A percentile compares a stretch with the other conserved stretches of the same genome.
These are phyloP conservation scores for Triops cancriformis DNA, from an alignment of 1,140 invertebrate genomes.

Conservation along the genomic window DNA sequence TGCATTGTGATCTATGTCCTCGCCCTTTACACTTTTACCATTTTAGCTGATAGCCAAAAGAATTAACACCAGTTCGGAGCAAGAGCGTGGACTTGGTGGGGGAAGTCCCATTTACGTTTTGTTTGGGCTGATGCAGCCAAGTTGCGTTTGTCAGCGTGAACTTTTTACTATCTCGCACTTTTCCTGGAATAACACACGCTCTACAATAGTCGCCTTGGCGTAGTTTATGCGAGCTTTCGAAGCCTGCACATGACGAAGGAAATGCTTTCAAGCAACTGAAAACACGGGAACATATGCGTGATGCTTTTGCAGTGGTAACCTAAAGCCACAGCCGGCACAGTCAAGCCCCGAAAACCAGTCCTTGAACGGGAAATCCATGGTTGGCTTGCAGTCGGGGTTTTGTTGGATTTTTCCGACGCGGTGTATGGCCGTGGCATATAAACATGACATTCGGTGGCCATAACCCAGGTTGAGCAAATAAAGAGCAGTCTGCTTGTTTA, in stretches of 20 bases:
- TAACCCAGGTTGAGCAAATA: not conserved
- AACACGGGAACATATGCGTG: not conserved
- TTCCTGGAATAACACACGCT: not conserved
- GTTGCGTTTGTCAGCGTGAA: not conserved
- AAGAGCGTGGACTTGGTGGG: no score
- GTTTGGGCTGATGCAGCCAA: no score
- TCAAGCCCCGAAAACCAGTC: slow-evolving; percentile 4
- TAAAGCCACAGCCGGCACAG: not conserved
- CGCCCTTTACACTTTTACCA: not conserved
- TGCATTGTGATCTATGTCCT: not conserved
- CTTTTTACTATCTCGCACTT: not conserved
- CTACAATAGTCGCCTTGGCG: not conserved
- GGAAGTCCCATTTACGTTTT: no score
- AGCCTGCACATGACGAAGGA: not conserved
- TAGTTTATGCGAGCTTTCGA: not conserved
- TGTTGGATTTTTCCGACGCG: not conserved
- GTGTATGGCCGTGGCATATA: not conserved
- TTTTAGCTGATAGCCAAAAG: not conserved
- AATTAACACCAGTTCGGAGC: not conserved
- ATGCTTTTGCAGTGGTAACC: slow-evolving; percentile 13
- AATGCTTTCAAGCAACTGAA: not conserved
- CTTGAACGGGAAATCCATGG: slow-evolving; percentile 4
- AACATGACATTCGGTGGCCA: not conserved
- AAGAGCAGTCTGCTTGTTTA: not conserved
- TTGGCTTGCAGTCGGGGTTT: not conserved